Evolutionary conservation across 2,797 vertebrate species (phyloP).

Genomic region (Nasua narica): DNA sequence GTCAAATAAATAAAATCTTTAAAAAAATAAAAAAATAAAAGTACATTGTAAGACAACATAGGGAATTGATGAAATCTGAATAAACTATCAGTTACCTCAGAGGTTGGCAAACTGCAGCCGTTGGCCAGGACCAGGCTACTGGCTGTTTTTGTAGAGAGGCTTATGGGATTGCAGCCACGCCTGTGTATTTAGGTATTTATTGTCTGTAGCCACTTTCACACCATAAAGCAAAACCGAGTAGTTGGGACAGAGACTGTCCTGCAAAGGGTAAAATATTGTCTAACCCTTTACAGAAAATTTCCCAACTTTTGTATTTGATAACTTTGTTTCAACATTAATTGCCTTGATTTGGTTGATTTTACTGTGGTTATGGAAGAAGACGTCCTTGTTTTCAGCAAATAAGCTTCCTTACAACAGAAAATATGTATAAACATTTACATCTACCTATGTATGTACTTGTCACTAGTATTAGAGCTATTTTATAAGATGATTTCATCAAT

Average conservation of each 20-base stretch:
- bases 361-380: neutral
- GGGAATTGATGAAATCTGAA: neutral
- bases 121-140: neutral
- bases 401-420: neutral
- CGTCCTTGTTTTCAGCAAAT: neutral
- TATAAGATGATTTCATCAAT: neutral
- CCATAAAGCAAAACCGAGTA: neutral
- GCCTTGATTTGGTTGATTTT: neutral
- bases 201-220: neutral
- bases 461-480: neutral
- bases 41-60: fast-evolving
- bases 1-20: no score
- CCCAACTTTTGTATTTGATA: neutral
- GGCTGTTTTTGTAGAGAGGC: neutral
- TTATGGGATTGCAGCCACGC: neutral
- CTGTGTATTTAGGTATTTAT: neutral
- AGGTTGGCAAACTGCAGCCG: neutral
- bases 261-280: neutral
- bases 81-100: neutral
- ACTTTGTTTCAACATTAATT: neutral
- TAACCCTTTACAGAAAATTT: neutral
- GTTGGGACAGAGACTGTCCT: neutral
- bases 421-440: neutral
- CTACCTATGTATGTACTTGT: neutral
- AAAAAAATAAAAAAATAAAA: neutral